Percentiles rank a stretch among this genome's conserved stretches.
These are phyloP conservation scores for Formica exsecta DNA, from an alignment of 1,140 invertebrate species.

Conservation along the genomic window DNA sequence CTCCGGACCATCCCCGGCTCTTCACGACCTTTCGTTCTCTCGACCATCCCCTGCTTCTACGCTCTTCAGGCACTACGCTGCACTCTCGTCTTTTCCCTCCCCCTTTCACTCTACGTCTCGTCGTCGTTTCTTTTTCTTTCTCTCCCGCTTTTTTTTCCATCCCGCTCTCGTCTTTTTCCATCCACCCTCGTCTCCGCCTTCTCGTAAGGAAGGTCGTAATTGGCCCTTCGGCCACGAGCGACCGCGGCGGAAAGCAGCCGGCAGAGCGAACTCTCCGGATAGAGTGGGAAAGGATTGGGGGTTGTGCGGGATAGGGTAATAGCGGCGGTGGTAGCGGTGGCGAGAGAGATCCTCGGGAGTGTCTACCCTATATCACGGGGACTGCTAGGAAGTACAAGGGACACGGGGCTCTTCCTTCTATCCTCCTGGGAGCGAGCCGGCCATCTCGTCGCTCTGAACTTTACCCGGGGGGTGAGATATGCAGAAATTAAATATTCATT, in stretches of 20 bases:
- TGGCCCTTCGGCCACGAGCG: slow-evolving; percentile 72
- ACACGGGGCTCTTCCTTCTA: slow-evolving; percentile 62
- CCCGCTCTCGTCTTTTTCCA: neutral
- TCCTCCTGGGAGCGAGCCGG: slow-evolving; percentile 65
- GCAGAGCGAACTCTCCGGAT: slow-evolving; percentile 37
- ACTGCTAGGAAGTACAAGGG: slow-evolving; percentile 61
- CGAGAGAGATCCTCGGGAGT: slow-evolving; percentile 61
- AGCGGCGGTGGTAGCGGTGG: slow-evolving; percentile 46
- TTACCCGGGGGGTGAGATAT: slow-evolving; percentile 76
- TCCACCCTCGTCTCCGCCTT: slow-evolving; percentile 18
- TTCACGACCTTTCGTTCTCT: slow-evolving; percentile 38
- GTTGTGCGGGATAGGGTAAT: slow-evolving; percentile 57
- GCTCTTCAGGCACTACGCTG: slow-evolving; percentile 36
- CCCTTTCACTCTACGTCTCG: neutral
- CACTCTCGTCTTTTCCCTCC: neutral
- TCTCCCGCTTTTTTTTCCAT: slow-evolving; percentile 17
- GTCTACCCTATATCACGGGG: slow-evolving; percentile 61
- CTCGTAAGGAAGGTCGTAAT: slow-evolving; percentile 71
- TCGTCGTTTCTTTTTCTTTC: slow-evolving; percentile 45
- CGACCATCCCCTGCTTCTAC: slow-evolving; percentile 1
- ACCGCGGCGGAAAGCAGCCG: slow-evolving; percentile 44
- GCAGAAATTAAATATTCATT: slow-evolving; percentile 84
- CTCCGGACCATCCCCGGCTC: slow-evolving; percentile 9
- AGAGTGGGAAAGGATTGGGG: slow-evolving; percentile 51
- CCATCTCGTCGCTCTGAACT: slow-evolving; percentile 65